Evolutionary conservation across 2,888 invertebrate genomes (phyloP).

Genomic region (Lasioglossum villosulum): DNA sequence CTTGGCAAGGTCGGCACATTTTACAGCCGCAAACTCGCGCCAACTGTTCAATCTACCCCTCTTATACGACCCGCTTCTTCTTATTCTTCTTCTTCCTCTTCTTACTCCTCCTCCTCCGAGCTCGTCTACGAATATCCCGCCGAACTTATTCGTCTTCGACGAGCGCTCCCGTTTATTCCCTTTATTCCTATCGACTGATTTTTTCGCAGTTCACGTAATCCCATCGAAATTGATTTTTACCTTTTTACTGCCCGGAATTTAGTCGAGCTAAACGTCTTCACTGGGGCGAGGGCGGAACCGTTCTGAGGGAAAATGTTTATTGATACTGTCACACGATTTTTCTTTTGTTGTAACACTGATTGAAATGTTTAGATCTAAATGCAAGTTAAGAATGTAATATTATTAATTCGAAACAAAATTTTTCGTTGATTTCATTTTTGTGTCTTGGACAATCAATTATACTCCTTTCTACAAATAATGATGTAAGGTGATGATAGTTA

Average conservation of each 20-base stretch:
- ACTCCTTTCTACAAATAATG: neutral
- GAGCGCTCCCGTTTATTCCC: slow-evolving; percentile 34
- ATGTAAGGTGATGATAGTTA: neutral
- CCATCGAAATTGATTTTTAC: slow-evolving; percentile 17
- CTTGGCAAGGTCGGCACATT: slow-evolving; percentile 80
- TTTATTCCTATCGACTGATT: slow-evolving; percentile 44
- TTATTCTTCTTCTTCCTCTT: slow-evolving; percentile 23
- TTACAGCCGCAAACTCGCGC: slow-evolving; percentile 75
- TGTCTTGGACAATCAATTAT: neutral
- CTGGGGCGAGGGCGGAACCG: neutral
- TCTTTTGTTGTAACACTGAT: neutral
- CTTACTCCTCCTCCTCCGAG: neutral
- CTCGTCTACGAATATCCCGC: slow-evolving; percentile 42
- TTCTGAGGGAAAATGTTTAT: neutral
- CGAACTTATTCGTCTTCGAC: slow-evolving; percentile 21
- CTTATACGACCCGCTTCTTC: slow-evolving; percentile 53
- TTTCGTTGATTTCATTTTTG: neutral
- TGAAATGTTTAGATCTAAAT: neutral
- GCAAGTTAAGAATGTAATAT: neutral
- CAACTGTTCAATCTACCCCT: slow-evolving; percentile 67
- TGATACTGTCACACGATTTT: neutral
- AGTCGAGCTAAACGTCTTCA: neutral
- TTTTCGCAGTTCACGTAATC: neutral
- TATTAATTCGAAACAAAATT: neutral
- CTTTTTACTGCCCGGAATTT: slow-evolving; percentile 7